These are phyloP conservation scores for Lanius collurio DNA, from an alignment of 2,113 vertebrate genomes.

Conservation along the genomic window DNA sequence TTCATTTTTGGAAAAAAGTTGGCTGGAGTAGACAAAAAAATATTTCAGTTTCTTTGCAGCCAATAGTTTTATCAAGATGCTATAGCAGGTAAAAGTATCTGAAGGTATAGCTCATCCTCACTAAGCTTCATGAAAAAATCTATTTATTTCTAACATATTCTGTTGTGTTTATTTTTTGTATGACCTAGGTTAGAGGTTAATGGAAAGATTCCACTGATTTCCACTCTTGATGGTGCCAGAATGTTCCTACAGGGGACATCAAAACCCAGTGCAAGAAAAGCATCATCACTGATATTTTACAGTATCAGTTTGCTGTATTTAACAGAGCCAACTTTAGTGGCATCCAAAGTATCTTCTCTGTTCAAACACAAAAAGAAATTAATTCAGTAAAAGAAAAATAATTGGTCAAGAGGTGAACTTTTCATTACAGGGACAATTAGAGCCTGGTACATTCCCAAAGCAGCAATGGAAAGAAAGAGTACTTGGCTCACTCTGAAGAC, in stretches of 20 bases:
- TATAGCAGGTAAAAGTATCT: neutral
- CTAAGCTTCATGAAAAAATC: neutral
- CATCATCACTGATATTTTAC: neutral
- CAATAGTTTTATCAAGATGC: neutral
- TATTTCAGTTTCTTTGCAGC: neutral
- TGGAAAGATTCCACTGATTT: neutral
- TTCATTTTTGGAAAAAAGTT: neutral
- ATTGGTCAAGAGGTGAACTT: neutral
- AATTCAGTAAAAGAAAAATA: neutral
- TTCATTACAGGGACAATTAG: neutral
- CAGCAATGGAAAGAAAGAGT: neutral
- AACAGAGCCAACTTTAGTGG: neutral
- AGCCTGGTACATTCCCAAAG: neutral
- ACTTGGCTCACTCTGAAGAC: neutral
- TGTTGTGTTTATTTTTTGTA: neutral
- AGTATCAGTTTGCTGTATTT: neutral
- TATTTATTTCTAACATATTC: neutral
- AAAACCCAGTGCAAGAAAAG: neutral
- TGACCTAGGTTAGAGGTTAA: neutral
- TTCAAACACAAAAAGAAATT: neutral
- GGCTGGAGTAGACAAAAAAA: neutral
- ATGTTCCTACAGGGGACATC: neutral
- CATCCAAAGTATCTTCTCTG: neutral
- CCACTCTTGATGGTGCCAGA: accelerated
- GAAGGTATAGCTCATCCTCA: neutral